Evolutionary conservation across 2,888 invertebrate species (phyloP).

Genomic region (Ochropacha duplaris): DNA sequence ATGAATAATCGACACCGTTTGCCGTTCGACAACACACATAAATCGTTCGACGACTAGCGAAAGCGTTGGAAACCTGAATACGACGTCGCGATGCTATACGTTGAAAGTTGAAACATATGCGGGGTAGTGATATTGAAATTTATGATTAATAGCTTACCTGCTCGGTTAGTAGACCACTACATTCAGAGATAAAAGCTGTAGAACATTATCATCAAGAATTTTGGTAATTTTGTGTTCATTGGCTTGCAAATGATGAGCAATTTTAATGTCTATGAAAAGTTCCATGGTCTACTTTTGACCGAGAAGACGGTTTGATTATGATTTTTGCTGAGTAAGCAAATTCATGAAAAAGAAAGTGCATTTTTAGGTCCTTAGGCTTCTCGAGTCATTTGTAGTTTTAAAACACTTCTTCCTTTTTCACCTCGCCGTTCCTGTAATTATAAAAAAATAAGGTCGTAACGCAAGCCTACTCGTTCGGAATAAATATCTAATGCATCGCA

Average conservation of each 20-base stretch:
- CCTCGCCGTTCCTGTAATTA: neutral
- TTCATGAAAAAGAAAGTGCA: no score
- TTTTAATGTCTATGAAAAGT: no score
- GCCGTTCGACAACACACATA: constrained; percentile 57
- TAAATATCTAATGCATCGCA: constrained; percentile 2
- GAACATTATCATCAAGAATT: no score
- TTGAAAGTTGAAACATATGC: constrained; percentile 21
- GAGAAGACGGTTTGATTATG: no score
- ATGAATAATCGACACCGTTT: constrained; percentile 63
- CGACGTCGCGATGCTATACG: constrained; percentile 12
- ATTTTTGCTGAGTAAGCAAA: no score
- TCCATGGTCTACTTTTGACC: no score
- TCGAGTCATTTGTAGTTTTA: no score
- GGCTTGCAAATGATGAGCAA: no score
- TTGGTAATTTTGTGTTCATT: no score
- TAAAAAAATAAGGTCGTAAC: neutral
- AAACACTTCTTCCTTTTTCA: no score
- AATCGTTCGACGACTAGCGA: constrained; percentile 47
- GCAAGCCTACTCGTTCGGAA: neutral
- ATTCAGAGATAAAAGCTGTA: no score
- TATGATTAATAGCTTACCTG: constrained; percentile 7
- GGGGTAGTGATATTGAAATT: constrained; percentile 38
- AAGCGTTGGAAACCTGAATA: constrained; percentile 45
- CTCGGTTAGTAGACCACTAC: neutral
- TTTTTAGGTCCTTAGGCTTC: no score